Evolutionary conservation across 2,888 invertebrate species (phyloP).

Genomic region (Conops quadrifasciatus): DNA sequence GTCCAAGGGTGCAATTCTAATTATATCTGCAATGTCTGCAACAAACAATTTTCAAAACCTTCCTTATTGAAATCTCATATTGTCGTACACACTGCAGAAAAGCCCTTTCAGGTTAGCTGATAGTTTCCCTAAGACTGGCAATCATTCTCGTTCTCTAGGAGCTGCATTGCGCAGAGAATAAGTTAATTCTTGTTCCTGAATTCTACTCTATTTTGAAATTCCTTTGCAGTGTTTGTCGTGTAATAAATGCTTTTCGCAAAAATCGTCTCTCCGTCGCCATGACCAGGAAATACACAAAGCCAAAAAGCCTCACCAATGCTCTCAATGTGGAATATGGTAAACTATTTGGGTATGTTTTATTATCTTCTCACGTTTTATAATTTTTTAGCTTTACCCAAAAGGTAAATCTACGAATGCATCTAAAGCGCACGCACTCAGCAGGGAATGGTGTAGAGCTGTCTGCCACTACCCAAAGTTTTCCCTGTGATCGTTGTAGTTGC

Average conservation of each 20-base stretch:
- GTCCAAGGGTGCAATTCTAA: conserved; percentile 34
- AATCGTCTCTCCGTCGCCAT: conserved; percentile 49
- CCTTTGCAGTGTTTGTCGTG: conserved; percentile 65
- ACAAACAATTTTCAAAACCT: conserved; percentile 49
- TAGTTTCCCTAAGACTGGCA: neutral
- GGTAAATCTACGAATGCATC: conserved; percentile 42
- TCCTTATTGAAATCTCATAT: conserved; percentile 48
- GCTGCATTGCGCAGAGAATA: too few species aligned
- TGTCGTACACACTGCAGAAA: conserved; percentile 47
- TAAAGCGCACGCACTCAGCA: conserved; percentile 42
- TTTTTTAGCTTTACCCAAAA: conserved; percentile 44
- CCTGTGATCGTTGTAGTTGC: conserved; percentile 46
- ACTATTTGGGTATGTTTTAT: neutral
- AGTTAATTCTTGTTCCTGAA: too few species aligned
- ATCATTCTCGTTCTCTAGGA: too few species aligned
- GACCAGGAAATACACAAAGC: conserved; percentile 46
- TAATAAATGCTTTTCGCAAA: conserved; percentile 47
- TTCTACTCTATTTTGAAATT: conserved; percentile 73
- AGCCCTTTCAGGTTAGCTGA: conserved; percentile 46
- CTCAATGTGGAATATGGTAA: conserved; percentile 48
- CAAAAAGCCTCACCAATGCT: conserved; percentile 46
- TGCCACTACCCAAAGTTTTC: conserved; percentile 31
- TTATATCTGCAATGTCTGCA: conserved; percentile 40
- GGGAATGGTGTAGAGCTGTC: neutral
- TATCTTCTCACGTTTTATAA: conserved; percentile 14